Evolutionary conservation across 2,113 vertebrate species (phyloP).

Genomic region (Eublepharis macularius): DNA sequence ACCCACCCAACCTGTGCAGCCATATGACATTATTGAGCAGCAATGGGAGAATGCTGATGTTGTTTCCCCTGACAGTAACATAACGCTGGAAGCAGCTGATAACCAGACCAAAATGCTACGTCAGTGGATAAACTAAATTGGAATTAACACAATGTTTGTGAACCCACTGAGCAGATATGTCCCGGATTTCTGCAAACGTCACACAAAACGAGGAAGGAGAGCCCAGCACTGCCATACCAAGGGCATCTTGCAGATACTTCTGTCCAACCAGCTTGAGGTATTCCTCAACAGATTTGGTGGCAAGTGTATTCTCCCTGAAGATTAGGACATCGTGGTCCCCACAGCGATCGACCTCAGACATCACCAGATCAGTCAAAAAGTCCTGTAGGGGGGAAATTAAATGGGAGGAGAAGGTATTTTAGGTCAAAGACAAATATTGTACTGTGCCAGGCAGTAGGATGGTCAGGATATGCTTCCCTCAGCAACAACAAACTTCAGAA

Average conservation of each 20-base stretch:
- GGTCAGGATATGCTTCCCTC: background rate
- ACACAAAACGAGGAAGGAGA: background rate
- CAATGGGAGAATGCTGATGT: background rate
- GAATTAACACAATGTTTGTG: background rate
- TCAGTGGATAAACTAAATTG: background rate
- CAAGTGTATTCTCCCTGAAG: conserved; percentile 97
- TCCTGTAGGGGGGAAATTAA: conserved; percentile 78
- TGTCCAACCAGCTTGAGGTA: conserved; percentile 96
- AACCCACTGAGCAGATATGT: background rate
- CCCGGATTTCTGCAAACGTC: rapidly evolving
- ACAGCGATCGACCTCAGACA: conserved; percentile 96
- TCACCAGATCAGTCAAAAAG: conserved; percentile 94
- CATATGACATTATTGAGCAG: background rate
- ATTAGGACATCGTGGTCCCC: conserved; percentile 95
- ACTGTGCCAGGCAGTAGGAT: background rate
- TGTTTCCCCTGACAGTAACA: too few species aligned
- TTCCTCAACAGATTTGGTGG: conserved; percentile 96
- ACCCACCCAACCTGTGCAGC: background rate
- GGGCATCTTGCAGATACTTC: conserved; percentile 93
- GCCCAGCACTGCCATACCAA: conserved; percentile 80
- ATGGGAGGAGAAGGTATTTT: conserved; percentile 53
- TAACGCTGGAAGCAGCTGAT: background rate
- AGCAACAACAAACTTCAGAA: background rate
- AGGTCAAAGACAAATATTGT: background rate
- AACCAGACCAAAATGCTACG: background rate